A percentile compares a stretch with the other conserved stretches of the same genome.
These are phyloP conservation scores for Hydra vulgaris DNA, from an alignment of 30 jellyfish, hydroid and myxozoan species.

Conservation along the genomic window DNA sequence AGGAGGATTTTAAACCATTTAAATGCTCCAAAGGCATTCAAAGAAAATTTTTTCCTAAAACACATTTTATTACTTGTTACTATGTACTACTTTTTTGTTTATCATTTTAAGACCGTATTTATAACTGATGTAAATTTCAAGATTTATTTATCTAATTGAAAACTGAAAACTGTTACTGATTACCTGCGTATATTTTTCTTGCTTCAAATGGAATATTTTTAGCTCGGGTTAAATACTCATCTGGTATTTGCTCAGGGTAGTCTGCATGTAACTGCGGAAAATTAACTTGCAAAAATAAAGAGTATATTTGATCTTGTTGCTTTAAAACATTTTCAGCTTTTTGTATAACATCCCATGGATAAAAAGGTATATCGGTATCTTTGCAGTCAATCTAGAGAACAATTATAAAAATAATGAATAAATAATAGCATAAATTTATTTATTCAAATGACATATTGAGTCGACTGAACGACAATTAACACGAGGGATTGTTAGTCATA, in stretches of 20 bases:
- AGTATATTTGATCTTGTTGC: conserved; percentile 82
- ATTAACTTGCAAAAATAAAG: conserved; percentile 81
- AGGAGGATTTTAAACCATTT: too few relatives aligned
- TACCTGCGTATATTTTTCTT: conserved; percentile 86
- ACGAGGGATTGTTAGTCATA: neutral
- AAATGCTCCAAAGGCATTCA: too few relatives aligned
- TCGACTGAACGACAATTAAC: neutral
- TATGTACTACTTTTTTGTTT: too few relatives aligned
- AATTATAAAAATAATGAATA: conserved; percentile 3
- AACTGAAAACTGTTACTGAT: too few relatives aligned
- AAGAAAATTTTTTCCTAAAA: too few relatives aligned
- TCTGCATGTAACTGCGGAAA: conserved; percentile 91
- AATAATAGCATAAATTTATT: too few relatives aligned
- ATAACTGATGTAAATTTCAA: too few relatives aligned
- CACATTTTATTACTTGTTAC: too few relatives aligned
- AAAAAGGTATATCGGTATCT: conserved; percentile 77
- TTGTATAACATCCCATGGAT: conserved; percentile 95
- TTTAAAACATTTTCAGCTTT: conserved; percentile 76
- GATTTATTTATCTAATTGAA: too few relatives aligned
- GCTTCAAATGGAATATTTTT: conserved; percentile 66
- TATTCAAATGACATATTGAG: neutral
- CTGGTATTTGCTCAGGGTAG: conserved; percentile 85
- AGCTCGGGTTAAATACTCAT: conserved; percentile 60
- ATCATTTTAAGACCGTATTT: too few relatives aligned
- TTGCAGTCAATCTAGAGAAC: conserved; percentile 67